Evolutionary conservation across 2,797 vertebrate species (phyloP), one percentile per base, ranked within the genome.

Genomic region (Galaxias olidus): DNA sequence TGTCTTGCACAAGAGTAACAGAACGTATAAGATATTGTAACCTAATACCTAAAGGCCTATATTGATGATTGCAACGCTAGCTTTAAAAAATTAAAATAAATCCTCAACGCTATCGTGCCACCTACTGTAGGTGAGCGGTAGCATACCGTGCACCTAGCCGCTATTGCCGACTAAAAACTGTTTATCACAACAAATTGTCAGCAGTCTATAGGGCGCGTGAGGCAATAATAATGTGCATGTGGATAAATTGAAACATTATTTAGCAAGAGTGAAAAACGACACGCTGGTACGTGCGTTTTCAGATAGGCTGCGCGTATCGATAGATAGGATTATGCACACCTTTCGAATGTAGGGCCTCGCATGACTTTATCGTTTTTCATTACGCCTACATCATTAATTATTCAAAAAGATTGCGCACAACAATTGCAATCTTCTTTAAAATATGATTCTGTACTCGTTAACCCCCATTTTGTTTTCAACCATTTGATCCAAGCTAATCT

Each of bases 391-490:
- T 49, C n/a, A 43, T 14, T 52, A 50, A 15, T 56, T 17, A 46
- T 66, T 64, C 53, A 52, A 46, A 51, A 61, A 65, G 10, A 50
- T 72, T 59, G 47, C 48, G 60, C 19, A 79, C 60, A 45, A 61
- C 48, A 59, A 62, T 44, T 61, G 45, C 56, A 72, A 65, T 61
- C 19, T 67, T 57, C 44, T 64, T 59, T 41, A 47, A 75, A 71
- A 77, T 64, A 42, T 71, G 79, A 76, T 70, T 84, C 85, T 80
- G 76, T 76, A 65, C 72, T 66, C 65, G 8, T 19, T 63, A 57
- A 71, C 63, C 69, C 65, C 67, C 77, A 75, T 81, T 78, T 72
- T 77, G 79, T 82, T 82, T 79, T 30, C 76, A 44, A 56, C 71
- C 67, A 65, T 65, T 52, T 72, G 63, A 61, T 78, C 30, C 30